These are phyloP conservation scores for Catocala nupta DNA, from an alignment of 2,888 invertebrate genomes.

Conservation along the genomic window DNA sequence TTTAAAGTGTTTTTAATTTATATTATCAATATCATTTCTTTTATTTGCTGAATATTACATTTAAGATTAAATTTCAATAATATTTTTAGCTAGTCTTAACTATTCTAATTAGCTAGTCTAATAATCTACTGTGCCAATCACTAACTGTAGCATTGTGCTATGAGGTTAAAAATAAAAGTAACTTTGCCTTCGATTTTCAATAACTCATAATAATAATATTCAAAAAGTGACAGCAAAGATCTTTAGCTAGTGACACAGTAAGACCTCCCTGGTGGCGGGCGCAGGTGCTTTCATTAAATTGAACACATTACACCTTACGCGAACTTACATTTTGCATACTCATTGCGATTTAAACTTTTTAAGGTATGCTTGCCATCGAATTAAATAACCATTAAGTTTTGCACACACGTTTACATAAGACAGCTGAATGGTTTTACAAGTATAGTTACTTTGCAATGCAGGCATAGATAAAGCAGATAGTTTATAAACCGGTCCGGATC, in stretches of 20 bases:
- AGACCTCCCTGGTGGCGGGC: conserved; percentile 59
- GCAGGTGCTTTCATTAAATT: conserved; percentile 53
- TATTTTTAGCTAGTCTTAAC: too few species aligned
- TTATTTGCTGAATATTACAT: too few species aligned
- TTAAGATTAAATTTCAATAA: too few species aligned
- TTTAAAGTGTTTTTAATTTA: too few species aligned
- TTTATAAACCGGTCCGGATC: conserved; percentile 40
- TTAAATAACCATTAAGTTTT: conserved; percentile 40
- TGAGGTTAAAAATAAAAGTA: too few species aligned
- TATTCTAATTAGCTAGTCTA: too few species aligned
- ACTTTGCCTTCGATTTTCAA: background rate
- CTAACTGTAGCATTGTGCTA: too few species aligned
- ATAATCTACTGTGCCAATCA: too few species aligned
- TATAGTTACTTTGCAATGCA: background rate
- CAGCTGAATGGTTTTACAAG: conserved; percentile 28
- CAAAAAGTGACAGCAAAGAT: conserved; percentile 49
- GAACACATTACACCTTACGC: conserved; percentile 45
- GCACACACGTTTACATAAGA: conserved; percentile 21
- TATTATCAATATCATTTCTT: too few species aligned
- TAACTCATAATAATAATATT: background rate
- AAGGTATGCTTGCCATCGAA: conserved; percentile 31
- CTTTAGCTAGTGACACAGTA: conserved; percentile 31
- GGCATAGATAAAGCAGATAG: conserved; percentile 34
- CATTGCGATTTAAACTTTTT: conserved; percentile 20
- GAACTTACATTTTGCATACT: conserved; percentile 33